Evolutionary conservation across 2,797 vertebrate genomes (phyloP).

Genomic region (Tokudaia tokunoshimensis): DNA sequence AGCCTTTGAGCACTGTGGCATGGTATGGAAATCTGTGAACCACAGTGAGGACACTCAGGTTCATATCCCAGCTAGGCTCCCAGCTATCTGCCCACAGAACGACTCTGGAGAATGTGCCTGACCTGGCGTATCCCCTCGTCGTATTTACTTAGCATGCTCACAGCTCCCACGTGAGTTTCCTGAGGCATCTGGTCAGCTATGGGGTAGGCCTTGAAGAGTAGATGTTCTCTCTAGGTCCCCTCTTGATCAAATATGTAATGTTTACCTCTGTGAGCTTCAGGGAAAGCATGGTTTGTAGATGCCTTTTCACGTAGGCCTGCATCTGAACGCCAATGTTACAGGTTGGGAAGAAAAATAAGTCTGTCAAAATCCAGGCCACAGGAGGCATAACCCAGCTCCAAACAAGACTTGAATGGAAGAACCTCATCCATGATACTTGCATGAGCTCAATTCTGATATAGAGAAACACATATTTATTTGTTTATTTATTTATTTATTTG

Average conservation of each 20-base stretch:
- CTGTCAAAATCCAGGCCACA: background rate
- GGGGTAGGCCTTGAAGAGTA: background rate
- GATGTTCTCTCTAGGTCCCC: background rate
- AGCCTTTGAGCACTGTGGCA: rapidly evolving
- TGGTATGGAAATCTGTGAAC: background rate
- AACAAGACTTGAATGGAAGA: background rate
- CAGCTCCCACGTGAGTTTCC: background rate
- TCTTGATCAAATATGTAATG: background rate
- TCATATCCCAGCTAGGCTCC: background rate
- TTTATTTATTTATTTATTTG: background rate
- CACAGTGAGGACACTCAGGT: background rate
- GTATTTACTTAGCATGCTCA: background rate
- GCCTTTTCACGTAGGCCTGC: background rate
- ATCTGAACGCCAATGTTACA: background rate
- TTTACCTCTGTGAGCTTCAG: background rate
- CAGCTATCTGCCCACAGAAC: rapidly evolving
- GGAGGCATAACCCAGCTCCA: background rate
- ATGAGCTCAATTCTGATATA: background rate
- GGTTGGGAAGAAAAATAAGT: background rate
- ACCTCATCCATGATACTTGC: background rate
- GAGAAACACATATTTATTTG: too few species aligned
- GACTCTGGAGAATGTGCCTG: background rate
- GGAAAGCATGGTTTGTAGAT: background rate
- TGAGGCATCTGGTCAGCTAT: background rate
- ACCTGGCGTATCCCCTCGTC: rapidly evolving